phyloP scores from a whole-genome alignment of 1,140 invertebrate species.

The Zaprionus tsacasi region DNA sequence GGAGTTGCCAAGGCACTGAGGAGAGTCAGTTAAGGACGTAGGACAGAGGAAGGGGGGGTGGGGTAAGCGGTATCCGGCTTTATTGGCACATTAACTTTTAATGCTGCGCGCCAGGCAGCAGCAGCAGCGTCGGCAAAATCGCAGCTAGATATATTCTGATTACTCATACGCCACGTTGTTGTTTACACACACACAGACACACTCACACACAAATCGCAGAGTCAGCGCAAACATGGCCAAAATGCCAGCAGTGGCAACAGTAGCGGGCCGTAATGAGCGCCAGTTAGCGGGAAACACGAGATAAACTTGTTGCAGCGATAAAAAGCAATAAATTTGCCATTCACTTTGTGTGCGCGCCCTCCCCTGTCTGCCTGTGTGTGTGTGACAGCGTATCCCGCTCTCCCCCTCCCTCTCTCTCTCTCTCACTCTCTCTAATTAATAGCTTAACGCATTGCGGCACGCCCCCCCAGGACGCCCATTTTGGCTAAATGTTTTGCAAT shows the following conservation, averaged over 20 bases:
- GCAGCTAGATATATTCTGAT: slow-evolving; percentile 44
- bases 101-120: slow-evolving; percentile 35
- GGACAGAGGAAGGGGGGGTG: background rate
- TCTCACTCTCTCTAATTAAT: slow-evolving; percentile 62
- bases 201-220: slow-evolving; percentile 38
- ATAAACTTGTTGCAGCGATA: slow-evolving; percentile 81
- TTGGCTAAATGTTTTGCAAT: slow-evolving; percentile 70
- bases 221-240: slow-evolving; percentile 29
- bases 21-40: background rate
- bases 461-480: slow-evolving; percentile 29
- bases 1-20: background rate
- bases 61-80: slow-evolving; percentile 3
- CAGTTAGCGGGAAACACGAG: slow-evolving; percentile 74
- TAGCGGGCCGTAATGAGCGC: slow-evolving; percentile 64
- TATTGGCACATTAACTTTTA: slow-evolving; percentile 53
- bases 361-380: slow-evolving; percentile 14
- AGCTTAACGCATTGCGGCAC: slow-evolving; percentile 46
- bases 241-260: slow-evolving; percentile 19
- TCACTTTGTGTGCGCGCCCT: slow-evolving; percentile 28
- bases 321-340: slow-evolving; percentile 75
- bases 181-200: background rate
- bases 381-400: slow-evolving; percentile 17
- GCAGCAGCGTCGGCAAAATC: slow-evolving; percentile 16
- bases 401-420: background rate
- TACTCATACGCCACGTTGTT: slow-evolving; percentile 55